Conservation (phyloP, 2,888 invertebrate genomes). For the Drosophila picticornis region DNA sequence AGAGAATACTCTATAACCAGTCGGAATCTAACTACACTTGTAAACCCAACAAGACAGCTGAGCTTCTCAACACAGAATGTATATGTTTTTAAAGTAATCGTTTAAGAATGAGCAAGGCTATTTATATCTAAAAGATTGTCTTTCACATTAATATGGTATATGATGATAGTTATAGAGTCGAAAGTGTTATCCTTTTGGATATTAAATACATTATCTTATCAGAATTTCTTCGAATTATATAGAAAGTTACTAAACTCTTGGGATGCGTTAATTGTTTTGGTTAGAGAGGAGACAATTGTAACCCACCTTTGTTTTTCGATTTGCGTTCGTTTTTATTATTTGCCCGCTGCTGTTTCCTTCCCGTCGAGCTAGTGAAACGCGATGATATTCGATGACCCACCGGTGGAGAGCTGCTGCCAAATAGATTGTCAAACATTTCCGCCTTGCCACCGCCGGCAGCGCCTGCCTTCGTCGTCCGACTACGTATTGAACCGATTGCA, state of each 20-base stretch:
- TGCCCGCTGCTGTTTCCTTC: slow-evolving; percentile 56
- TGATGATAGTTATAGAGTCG: background rate
- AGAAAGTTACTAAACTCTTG: background rate
- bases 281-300: background rate
- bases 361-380: slow-evolving; percentile 56
- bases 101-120: background rate
- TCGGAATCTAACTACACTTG: background rate
- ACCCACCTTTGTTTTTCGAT: slow-evolving; percentile 85
- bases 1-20: background rate
- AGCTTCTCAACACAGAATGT: background rate
- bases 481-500: slow-evolving; percentile 44
- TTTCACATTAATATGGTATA: background rate
- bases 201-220: background rate
- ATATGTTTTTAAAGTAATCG: background rate
- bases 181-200: background rate
- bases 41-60: background rate
- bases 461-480: slow-evolving; percentile 55
- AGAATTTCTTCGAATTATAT: background rate
- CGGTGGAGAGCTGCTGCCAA: slow-evolving; percentile 87
- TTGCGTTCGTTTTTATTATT: slow-evolving; percentile 67
- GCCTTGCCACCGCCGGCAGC: slow-evolving; percentile 60
- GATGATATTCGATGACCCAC: slow-evolving; percentile 72
- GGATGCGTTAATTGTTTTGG: background rate
- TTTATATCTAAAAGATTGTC: background rate
- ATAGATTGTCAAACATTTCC: slow-evolving; percentile 88